phyloP scores from a whole-genome alignment of 2,113 vertebrate genomes.

The Peromyscus polionotus region DNA sequence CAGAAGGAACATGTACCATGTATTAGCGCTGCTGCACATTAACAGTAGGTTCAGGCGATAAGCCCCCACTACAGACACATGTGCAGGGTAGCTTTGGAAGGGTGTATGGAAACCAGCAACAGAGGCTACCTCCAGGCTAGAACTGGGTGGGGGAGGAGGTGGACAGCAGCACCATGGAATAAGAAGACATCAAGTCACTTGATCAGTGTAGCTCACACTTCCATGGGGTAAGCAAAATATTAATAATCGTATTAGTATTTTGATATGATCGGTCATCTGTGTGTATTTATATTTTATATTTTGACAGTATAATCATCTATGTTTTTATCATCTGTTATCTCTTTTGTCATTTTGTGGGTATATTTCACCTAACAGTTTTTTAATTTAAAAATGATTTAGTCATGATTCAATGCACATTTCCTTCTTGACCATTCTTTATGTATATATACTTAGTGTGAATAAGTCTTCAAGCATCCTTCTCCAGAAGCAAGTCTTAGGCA shows the following conservation, averaged over 20 bases:
- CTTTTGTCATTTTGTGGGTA: conserved; percentile 36
- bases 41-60: background rate
- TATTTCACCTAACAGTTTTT: conserved; percentile 24
- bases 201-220: conserved; percentile 21
- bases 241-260: conserved; percentile 1
- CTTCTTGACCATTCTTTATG: background rate
- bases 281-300: background rate
- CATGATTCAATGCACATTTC: background rate
- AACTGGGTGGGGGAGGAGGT: background rate
- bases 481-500: background rate
- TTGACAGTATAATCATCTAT: background rate
- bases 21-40: background rate
- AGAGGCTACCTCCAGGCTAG: background rate
- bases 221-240: background rate
- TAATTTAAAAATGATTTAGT: background rate
- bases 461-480: background rate
- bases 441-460: background rate
- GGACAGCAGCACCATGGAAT: background rate
- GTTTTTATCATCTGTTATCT: conserved; percentile 20
- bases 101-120: background rate
- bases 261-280: background rate
- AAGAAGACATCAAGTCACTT: background rate
- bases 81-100: background rate
- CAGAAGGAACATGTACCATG: background rate
- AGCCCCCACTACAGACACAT: background rate